Conservation (phyloP, 1,140 invertebrate species). For the Lepidurus packardi region DNA sequence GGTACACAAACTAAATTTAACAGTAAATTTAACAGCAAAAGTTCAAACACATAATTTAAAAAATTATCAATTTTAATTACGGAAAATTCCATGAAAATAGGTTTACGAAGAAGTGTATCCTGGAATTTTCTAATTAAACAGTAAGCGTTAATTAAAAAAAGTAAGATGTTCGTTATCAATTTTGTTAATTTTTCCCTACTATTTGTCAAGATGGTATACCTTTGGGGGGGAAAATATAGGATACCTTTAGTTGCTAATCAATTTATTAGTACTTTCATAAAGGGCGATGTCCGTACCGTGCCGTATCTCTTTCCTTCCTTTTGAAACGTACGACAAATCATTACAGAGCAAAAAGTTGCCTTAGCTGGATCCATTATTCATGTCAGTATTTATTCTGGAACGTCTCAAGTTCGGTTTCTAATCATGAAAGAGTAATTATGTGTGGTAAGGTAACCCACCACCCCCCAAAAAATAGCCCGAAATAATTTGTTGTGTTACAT, state of each 20-base stretch:
- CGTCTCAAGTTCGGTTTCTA: conserved; percentile 7
- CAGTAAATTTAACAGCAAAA: no score
- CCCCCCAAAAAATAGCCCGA: not conserved
- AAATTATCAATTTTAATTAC: no score
- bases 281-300: not conserved
- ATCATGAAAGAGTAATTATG: conserved; percentile 16
- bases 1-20: no score
- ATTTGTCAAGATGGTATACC: no score
- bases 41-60: no score
- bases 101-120: no score
- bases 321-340: not conserved
- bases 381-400: not conserved
- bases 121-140: no score
- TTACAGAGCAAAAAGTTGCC: not conserved
- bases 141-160: no score
- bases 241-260: not conserved
- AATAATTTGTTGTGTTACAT: conserved; percentile 6
- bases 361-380: not conserved
- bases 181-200: no score
- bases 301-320: not conserved
- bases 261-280: not conserved
- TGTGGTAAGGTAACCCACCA: not conserved
- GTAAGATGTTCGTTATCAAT: no score
- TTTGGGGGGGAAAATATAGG: not conserved
- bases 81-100: no score